phyloP scores from a whole-genome alignment of 2,113 vertebrate species.

The Peromyscus leucopus region DNA sequence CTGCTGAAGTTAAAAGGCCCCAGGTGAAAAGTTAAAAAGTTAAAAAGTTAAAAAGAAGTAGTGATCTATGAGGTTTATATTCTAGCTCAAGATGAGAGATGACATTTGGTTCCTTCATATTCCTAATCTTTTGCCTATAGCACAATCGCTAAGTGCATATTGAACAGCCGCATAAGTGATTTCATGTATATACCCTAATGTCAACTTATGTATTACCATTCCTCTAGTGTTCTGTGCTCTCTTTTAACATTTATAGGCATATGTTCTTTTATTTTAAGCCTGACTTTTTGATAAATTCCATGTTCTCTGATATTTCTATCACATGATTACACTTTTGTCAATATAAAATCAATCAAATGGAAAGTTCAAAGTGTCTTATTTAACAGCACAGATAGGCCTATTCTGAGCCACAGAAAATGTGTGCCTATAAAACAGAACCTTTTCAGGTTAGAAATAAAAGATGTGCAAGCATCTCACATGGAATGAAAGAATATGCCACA shows the following conservation, averaged over 20 bases:
- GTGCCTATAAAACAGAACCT: not conserved
- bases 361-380: not conserved
- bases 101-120: not conserved
- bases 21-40: constrained; percentile 21
- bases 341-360: not conserved
- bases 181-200: not conserved
- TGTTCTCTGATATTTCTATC: not conserved
- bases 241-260: constrained; percentile 10
- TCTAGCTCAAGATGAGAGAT: not conserved
- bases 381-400: too few species aligned
- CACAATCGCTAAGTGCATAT: constrained; percentile 14
- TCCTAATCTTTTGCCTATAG: not conserved
- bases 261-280: not conserved
- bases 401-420: not conserved
- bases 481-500: not conserved
- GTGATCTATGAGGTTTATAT: not conserved
- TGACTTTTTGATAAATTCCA: not conserved
- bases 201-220: not conserved
- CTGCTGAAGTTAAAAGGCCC: constrained; percentile 22
- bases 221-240: not conserved
- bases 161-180: not conserved
- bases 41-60: not conserved
- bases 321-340: not conserved
- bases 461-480: not conserved
- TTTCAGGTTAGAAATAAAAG: not conserved